Base-by-base conservation (phyloP, 2,797 vertebrate genomes). In the Mus minutoides region DNA sequence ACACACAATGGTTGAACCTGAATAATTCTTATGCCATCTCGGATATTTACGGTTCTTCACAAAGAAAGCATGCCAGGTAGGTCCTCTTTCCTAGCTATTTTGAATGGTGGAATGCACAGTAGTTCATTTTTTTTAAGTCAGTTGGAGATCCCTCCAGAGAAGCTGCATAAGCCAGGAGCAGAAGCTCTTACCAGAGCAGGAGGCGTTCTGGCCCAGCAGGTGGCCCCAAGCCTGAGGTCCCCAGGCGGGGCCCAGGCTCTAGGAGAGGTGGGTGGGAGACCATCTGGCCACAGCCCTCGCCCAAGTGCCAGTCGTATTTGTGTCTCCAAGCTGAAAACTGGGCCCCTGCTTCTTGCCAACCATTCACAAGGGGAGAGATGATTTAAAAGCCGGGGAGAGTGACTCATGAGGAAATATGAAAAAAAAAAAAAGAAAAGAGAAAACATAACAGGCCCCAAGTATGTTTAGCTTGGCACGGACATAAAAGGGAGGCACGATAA, bases 331-430 rank as follows among this genome's bases (percentile, higher is more conserved):
- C 75, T 0, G 0, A 90, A 76, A 82, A 56, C 82, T 0, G 1
- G 76, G 62, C 31, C 52, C 60, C 80, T 16, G 46, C 49, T 60
- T 79, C 69, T 22, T 75, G 91, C 90, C 89, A 93, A 26, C 85
- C 73, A 93, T 93, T 97, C 97, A 95, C 78, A 56, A 96, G 92
- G 94, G 76, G 94, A 97, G 97, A 98, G 98, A 94, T 2, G 97
- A 97, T 98, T 91, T 96, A 98, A 98, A 97, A 84, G 52, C 97
- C 87, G 96, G 92, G 94, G 94, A 95, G 90, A 75, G 77, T 98
- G 98, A 98, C 98, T 98, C 98, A 98, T 92, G 93, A 96, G 97
- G 97, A 97, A 98, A 97, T 86, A 96, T 92, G 97, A 97, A 98
- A 52, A 97, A 54, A 97, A 98, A 49, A 97, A 97, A 98, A 52